phyloP scores from a whole-genome alignment of 2,888 invertebrate genomes.

The Caradrina clavipalpis region DNA sequence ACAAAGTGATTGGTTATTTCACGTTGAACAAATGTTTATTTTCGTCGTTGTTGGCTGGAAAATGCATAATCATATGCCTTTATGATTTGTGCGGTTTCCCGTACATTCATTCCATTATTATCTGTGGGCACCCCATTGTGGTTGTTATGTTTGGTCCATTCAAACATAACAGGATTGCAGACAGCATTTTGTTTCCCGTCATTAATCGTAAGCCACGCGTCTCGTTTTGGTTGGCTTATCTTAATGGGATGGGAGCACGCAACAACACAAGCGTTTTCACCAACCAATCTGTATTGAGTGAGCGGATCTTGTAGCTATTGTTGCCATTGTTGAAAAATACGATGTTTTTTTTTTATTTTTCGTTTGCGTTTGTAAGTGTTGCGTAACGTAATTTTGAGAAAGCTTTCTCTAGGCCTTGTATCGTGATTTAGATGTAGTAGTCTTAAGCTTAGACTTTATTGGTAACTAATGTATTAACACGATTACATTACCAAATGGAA shows the following conservation, averaged over 20 bases:
- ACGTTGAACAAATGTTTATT: conserved; percentile 39
- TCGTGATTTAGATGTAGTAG: conserved; percentile 19
- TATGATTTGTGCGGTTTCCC: conserved; percentile 59
- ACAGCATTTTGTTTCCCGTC: conserved; percentile 79
- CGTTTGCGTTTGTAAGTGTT: conserved; percentile 29
- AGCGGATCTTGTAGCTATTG: conserved; percentile 62
- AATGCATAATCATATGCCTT: conserved; percentile 55
- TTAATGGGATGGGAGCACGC: conserved; percentile 81
- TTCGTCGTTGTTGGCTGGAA: conserved; percentile 33
- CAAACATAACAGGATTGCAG: conserved; percentile 74
- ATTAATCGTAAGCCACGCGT: conserved; percentile 81
- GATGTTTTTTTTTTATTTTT: conserved; percentile 36
- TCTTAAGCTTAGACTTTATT: conserved; percentile 16
- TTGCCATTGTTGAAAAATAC: conserved; percentile 50
- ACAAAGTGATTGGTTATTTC: conserved; percentile 51
- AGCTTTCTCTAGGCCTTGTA: conserved; percentile 27
- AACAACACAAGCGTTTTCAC: conserved; percentile 72
- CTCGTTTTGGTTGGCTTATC: conserved; percentile 81
- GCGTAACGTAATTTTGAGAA: conserved; percentile 52
- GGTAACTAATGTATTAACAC: conserved; percentile 6
- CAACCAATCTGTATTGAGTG: conserved; percentile 71
- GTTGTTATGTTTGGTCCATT: conserved; percentile 67
- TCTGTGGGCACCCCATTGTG: conserved; percentile 54
- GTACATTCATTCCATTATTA: conserved; percentile 62
- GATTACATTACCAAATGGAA: conserved; percentile 7